Percentiles rank a stretch among this genome's conserved stretches.
phyloP scores from a whole-genome alignment of 2,113 vertebrate genomes.

The Asarcornis scutulata region DNA sequence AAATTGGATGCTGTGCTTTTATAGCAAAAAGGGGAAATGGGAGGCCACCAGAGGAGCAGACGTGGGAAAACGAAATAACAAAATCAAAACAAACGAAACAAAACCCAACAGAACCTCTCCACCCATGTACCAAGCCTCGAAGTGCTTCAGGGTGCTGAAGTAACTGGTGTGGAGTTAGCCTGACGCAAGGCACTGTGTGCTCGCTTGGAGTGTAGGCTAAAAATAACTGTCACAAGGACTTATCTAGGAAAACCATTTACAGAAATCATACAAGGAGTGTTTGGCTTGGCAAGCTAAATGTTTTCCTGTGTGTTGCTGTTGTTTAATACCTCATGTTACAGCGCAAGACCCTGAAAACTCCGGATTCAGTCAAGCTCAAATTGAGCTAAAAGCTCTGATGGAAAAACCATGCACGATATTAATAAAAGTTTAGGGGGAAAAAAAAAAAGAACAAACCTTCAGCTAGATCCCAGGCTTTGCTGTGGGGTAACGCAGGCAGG shows the following conservation, averaged over 20 bases:
- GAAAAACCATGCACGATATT: neutral
- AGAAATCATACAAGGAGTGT: neutral
- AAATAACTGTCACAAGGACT: neutral
- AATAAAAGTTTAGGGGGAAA: neutral
- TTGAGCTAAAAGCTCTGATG: fast-evolving
- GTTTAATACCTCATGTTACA: neutral
- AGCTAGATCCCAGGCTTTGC: neutral
- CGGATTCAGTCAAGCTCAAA: neutral
- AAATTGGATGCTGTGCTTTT: neutral
- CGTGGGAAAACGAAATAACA: neutral
- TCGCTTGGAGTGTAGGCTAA: neutral
- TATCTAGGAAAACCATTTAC: neutral
- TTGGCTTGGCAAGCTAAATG: neutral
- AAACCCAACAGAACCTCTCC: too few species aligned
- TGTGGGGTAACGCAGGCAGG: neutral
- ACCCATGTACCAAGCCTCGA: neutral
- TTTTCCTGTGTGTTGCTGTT: neutral
- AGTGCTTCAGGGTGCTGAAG: neutral
- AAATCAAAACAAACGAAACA: neutral
- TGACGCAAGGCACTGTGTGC: neutral
- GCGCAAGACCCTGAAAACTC: neutral
- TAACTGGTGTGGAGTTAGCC: neutral
- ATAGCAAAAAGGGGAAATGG: neutral
- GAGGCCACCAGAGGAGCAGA: slow-evolving; percentile 3
- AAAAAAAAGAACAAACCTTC: neutral